Evolutionary conservation across 1,140 invertebrate genomes (phyloP), one percentile per base, ranked within the genome.

Genomic region (Pissodes strobi): DNA sequence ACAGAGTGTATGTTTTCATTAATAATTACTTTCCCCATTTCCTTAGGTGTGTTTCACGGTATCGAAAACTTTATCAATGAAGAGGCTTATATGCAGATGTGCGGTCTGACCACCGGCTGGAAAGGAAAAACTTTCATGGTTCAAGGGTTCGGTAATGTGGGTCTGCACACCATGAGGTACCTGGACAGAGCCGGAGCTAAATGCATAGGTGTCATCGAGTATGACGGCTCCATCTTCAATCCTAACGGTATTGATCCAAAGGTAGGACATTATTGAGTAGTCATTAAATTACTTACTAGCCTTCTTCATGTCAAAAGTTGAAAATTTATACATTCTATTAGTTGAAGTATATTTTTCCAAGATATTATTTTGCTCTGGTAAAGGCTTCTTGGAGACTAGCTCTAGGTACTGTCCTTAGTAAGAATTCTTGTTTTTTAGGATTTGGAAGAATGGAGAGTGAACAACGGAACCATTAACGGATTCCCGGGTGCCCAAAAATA

Each of bases 141-240:
- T 15, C 97, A 98, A 88, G 97, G 96, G 68, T 97, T 98, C 80
- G 97, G 97, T 88, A 99, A 99, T 82, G 98, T 99, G n/a, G 98
- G 98, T 73, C 83, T 99, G 21, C 97, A 99, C 81, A 92, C 94
- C 1, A 96, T 94, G 88, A 86, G 97, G 69, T 99, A 99, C 79
- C 84, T 99, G 19, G 91, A 94, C 69, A 87, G 97, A 69, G 95
- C 93, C 65, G 97, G 97, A 23, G 97, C 96, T 48, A 90, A 86
- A 53, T 98, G 95, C 78, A 90, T 97, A 74, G 97, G 97, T 56
- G 84, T 99, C 34, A 90, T 95, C 75, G 97, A 99, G 82, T 87
- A 90, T 69, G 94, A 99, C 79, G 95, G 95, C 21, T 86, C 90
- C 52, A 96, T 99, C 73, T 88, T 84, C 79, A 99, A 98, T 81